These are phyloP conservation scores for Drosophila teissieri DNA, from an alignment of 1,140 invertebrate species.

Conservation along the genomic window DNA sequence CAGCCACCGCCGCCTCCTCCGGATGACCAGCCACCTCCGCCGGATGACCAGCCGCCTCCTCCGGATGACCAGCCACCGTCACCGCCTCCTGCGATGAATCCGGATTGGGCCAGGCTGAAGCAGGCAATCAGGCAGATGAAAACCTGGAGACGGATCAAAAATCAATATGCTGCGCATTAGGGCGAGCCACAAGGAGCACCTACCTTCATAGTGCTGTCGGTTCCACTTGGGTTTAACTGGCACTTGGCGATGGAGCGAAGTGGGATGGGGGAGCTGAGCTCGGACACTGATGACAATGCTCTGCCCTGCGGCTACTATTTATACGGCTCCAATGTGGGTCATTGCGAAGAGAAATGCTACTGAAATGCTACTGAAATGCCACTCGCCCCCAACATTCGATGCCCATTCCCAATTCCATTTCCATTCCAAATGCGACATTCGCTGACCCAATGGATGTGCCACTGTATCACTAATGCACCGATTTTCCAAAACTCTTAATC, in stretches of 20 bases:
- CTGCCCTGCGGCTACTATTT: constrained; percentile 28
- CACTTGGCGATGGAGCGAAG: constrained; percentile 27
- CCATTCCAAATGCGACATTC: constrained; percentile 31
- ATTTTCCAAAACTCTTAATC: constrained; percentile 14
- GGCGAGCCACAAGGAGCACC: background rate
- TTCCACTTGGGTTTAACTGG: constrained; percentile 41
- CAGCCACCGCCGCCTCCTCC: constrained; percentile 37
- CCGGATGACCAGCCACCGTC: constrained; percentile 35
- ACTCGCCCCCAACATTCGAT: constrained; percentile 10
- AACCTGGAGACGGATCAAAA: constrained; percentile 2
- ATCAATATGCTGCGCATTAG: background rate
- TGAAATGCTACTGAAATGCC: too few species aligned
- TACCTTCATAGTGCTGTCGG: constrained; percentile 72
- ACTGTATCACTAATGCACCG: constrained; percentile 14
- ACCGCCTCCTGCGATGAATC: constrained; percentile 39
- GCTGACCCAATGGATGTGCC: constrained; percentile 1
- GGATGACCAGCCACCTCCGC: constrained; percentile 39
- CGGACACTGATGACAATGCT: constrained; percentile 27
- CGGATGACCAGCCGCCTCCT: constrained; percentile 35
- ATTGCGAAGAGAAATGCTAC: constrained; percentile 21
- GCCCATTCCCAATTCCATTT: constrained; percentile 1
- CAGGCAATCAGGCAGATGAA: constrained; percentile 46
- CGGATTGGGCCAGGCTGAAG: constrained; percentile 22
- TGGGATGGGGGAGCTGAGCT: constrained; percentile 37
- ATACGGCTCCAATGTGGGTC: constrained; percentile 26